Conservation (phyloP, 2,797 vertebrate species). For the Avahi laniger region DNA sequence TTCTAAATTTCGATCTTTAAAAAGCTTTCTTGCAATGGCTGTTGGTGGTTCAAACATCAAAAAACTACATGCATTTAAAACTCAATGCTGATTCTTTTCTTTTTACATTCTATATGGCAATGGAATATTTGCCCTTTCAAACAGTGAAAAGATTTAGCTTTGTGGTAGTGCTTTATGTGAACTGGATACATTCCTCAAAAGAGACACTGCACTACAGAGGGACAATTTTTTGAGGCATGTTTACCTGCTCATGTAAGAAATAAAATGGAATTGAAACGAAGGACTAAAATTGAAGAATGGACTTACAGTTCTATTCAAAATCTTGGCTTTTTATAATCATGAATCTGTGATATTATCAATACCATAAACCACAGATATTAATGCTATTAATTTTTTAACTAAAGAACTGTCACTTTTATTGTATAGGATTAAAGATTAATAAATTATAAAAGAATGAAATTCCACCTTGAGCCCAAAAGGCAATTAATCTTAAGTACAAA, state of each 20-base stretch:
- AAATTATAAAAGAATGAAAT: constrained; percentile 1
- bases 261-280: constrained; percentile 35
- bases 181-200: background rate
- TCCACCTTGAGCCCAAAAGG: background rate
- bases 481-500: constrained; percentile 5
- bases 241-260: background rate
- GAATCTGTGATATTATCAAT: background rate
- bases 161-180: background rate
- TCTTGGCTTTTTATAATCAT: background rate
- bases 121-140: background rate
- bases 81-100: background rate
- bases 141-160: background rate
- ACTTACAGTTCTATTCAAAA: constrained; percentile 27
- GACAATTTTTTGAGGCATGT: background rate
- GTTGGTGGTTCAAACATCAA: constrained; percentile 12
- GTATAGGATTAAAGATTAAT: background rate
- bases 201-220: background rate
- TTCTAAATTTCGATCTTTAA: background rate
- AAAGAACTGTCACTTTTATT: constrained; percentile 15
- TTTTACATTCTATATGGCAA: background rate
- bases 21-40: background rate
- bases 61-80: constrained; percentile 24
- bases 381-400: background rate
- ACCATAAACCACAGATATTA: background rate
- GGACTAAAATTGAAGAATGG: background rate